Base-by-base conservation (phyloP, 2,888 invertebrate species). In the Nudaria mundana region DNA sequence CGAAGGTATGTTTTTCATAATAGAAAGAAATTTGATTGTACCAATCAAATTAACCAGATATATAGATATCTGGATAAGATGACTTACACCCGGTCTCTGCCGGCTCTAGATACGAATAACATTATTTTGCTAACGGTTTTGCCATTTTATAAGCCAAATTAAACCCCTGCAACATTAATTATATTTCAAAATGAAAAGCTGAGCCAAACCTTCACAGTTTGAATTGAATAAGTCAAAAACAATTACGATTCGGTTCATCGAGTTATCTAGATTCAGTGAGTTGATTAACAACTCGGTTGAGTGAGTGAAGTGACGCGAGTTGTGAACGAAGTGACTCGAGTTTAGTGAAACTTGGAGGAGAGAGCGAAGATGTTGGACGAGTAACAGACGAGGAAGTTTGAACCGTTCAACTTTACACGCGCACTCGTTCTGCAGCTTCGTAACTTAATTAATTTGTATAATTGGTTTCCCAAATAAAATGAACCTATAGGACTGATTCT, bases 171-270 rank as follows among this genome's bases (percentile, higher is more conserved):
- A n/a, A n/a, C n/a, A n/a, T n/a, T n/a, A n/a, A n/a, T n/a, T n/a
- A n/a, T n/a, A n/a, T n/a, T n/a, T n/a, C n/a, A n/a, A n/a, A n/a
- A n/a, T n/a, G n/a, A n/a, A n/a, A n/a, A n/a, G n/a, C n/a, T n/a
- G n/a, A n/a, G n/a, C 18, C 14, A 15, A 32, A 15, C 15, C 14
- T 24, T 7, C 7, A 15, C 23, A 15, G 7, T 32, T 15, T 15
- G 6, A 25, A 25, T 25, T 25, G 12, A 34, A 12, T 34, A 8
- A 15, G 14, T 11, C 33, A 25, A 18, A 34, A 25, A 34, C 25
- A 34, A 34, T 34, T 25, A 25, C 16, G 8, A 12, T 18, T 25
- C 16, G n/a, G 33, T 12, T 34, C 12, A 34, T 34, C 25, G 25
- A 34, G 25, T 34, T 10, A 8, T 11, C 7, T 25, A 16, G 7